Conservation (phyloP, 2,113 vertebrate genomes). For the Paramisgurnus dabryanus region DNA sequence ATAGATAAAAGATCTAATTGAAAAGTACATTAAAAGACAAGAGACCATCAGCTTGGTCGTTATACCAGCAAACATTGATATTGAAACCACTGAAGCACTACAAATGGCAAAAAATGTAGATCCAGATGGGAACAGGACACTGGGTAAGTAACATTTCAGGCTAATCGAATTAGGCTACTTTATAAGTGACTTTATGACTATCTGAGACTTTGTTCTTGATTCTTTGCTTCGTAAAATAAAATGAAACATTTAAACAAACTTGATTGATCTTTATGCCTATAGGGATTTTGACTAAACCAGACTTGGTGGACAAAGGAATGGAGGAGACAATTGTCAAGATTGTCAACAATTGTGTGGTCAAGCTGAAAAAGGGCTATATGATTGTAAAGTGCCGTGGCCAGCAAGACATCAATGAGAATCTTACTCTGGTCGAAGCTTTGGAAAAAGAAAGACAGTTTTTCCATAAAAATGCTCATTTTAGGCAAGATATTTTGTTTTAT, state of each 20-base stretch:
- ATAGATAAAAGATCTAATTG: constrained; percentile 77
- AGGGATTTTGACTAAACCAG: constrained; percentile 83
- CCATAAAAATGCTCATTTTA: constrained; percentile 67
- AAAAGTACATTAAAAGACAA: constrained; percentile 67
- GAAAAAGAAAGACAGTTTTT: constrained; percentile 75
- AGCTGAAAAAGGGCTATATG: constrained; percentile 81
- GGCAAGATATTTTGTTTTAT: constrained; percentile 50
- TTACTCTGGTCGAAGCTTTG: constrained; percentile 68
- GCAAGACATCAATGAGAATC: constrained; percentile 56
- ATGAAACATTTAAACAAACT: background rate
- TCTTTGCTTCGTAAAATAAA: background rate
- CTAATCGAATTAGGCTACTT: no score
- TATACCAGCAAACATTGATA: constrained; percentile 82
- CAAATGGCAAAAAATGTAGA: constrained; percentile 82
- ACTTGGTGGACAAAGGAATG: constrained; percentile 77
- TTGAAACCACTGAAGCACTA: constrained; percentile 81
- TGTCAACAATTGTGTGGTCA: constrained; percentile 64
- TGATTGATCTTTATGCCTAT: background rate
- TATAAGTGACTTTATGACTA: background rate
- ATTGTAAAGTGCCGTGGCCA: constrained; percentile 80
- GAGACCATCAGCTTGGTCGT: constrained; percentile 82
- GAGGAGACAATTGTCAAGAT: constrained; percentile 65
- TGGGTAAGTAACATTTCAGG: constrained; percentile 66
- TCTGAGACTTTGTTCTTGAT: background rate
- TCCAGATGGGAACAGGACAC: constrained; percentile 75